Base-by-base conservation (phyloP, 1,140 invertebrate genomes). In the Drosophila tristis region DNA sequence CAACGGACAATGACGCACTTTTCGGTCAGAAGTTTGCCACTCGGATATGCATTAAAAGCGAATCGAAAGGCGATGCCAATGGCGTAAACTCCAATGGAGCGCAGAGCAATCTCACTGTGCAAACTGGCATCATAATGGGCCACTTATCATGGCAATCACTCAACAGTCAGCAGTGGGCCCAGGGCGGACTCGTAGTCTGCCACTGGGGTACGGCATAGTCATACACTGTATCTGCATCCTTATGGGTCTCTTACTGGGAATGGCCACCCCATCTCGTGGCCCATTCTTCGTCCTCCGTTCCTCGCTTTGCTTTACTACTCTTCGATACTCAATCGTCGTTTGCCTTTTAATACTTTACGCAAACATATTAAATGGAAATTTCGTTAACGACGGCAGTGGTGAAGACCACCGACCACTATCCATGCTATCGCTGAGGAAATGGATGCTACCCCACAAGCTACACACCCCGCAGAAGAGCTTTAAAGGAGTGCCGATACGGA, bases 331-430 rank as follows among this genome's bases (percentile, higher is more conserved):
- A 87, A 89, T 87, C 84, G 79, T 84, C 82, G 78, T 70, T 70
- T 81, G 82, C 78, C 82, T 89, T 89, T 87, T 87, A 87, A 87
- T 87, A 87, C 84, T 87, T 89, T 87, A 79, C 59, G 84, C 84
- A 87, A 87, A 87, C 84, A 89, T 85, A 89, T 89, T 89, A 87
- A 87, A 87, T 87, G 82, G 84, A 87, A 87, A 89, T 87, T 87
- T 87, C 75, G 78, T 89, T 67, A 78, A 78, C 82, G 81, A 53
- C 62, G 68, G 31, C 31, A 31, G 31, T 31, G 8, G 31, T 31
- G 31, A 31, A 31, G 29, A 31, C 29, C 29, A 64, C 61, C 76
- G 56, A 53, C 59, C 63, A 42, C 49, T 26, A 31, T 49, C 61
- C 66, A 48, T 26, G 51, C n/a, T 16, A 31, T 29, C 43, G 20